Conservation (phyloP, 2,797 vertebrate species). For the Lacerta agilis region DNA sequence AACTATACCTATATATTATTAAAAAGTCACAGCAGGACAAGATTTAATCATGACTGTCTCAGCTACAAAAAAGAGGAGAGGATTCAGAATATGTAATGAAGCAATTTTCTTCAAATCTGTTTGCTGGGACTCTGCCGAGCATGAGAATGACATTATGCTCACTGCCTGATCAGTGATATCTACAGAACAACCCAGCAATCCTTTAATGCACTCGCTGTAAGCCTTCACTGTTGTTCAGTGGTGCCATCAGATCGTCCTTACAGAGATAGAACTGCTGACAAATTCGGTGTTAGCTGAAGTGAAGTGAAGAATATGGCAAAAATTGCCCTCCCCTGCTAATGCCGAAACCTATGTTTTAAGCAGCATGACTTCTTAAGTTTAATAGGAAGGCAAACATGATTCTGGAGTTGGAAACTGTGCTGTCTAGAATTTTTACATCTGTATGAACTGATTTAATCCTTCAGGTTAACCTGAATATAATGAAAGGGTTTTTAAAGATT, state of each 20-base stretch:
- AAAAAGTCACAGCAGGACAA: conserved; percentile 7
- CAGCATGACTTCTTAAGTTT: neutral
- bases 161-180: conserved; percentile 18
- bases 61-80: conserved; percentile 3
- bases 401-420: neutral
- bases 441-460: neutral
- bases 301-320: neutral
- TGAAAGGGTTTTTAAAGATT: neutral
- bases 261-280: neutral
- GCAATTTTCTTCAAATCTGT: conserved; percentile 32
- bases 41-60: conserved; percentile 27
- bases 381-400: neutral
- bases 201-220: neutral
- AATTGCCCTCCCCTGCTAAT: neutral
- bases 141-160: conserved; percentile 13
- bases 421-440: conserved; percentile 12
- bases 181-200: conserved; percentile 17
- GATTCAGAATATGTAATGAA: conserved; percentile 36
- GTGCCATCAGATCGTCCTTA: neutral
- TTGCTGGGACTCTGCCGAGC: conserved; percentile 2
- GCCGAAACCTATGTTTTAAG: neutral
- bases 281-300: neutral
- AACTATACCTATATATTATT: conserved; percentile 2
- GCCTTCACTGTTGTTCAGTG: neutral
- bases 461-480: neutral